Evolutionary conservation across 2,888 invertebrate species (phyloP).

Genomic region (Polydrusus cervinus): DNA sequence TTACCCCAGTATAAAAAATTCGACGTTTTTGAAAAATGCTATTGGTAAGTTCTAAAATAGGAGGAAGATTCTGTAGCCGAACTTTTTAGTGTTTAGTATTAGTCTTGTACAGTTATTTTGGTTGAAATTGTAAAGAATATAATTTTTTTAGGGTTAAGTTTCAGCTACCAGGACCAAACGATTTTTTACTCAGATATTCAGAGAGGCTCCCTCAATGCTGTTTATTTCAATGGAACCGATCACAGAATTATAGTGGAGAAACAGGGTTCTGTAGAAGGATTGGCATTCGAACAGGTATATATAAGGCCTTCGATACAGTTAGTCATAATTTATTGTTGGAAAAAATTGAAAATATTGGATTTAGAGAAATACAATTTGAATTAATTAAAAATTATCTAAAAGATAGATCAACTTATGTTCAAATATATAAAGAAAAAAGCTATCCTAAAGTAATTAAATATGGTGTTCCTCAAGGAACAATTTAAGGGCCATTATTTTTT

Average conservation of each 20-base stretch:
- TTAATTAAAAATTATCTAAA: too few relatives aligned
- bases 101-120: too few relatives aligned
- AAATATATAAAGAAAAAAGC: too few relatives aligned
- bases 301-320: not conserved
- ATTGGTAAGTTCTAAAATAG: constrained; percentile 72
- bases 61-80: too few relatives aligned
- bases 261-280: constrained; percentile 90
- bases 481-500: too few relatives aligned
- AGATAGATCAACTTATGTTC: too few relatives aligned
- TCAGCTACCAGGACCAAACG: constrained; percentile 80
- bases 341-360: too few relatives aligned
- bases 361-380: not conserved
- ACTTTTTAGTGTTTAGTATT: too few relatives aligned
- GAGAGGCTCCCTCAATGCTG: constrained; percentile 87
- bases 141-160: constrained; percentile 75
- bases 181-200: constrained; percentile 94
- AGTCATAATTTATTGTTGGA: too few relatives aligned
- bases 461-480: too few relatives aligned
- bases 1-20: constrained; percentile 81
- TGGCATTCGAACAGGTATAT: constrained; percentile 81
- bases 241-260: constrained; percentile 82
- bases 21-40: constrained; percentile 86
- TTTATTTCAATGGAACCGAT: constrained; percentile 85
- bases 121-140: too few relatives aligned
- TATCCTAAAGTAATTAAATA: too few relatives aligned